A percentile compares a stretch with the other conserved stretches of the same genome.
phyloP scores from a whole-genome alignment of 2,888 invertebrate genomes.

The Rutpela maculata region DNA sequence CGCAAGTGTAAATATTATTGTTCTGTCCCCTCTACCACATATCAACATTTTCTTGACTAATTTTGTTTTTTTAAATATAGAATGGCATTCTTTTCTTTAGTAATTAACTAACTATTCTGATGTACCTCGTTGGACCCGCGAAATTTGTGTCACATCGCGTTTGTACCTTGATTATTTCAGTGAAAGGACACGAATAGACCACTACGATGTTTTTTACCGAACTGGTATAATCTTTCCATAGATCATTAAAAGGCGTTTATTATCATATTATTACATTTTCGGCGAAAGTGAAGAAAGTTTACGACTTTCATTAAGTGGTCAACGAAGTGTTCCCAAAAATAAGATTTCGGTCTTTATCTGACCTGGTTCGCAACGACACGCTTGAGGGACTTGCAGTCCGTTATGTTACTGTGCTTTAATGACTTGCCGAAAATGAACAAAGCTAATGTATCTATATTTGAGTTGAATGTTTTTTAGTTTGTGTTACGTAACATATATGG shows the following conservation, averaged over 20 bases:
- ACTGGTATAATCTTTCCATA: constrained; percentile 31
- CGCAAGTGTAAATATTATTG: no score
- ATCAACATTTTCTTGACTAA: no score
- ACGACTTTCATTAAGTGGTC: constrained; percentile 35
- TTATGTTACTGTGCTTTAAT: constrained; percentile 4
- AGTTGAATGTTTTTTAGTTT: not conserved
- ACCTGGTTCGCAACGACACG: constrained; percentile 7
- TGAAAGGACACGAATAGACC: not conserved
- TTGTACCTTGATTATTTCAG: not conserved
- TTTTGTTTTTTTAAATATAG: no score
- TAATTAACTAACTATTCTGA: not conserved
- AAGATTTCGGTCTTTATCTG: constrained; percentile 10
- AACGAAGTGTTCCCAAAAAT: constrained; percentile 16
- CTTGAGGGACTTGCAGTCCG: not conserved
- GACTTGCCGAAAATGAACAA: constrained; percentile 1
- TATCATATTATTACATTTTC: constrained; percentile 39
- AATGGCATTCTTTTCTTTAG: no score
- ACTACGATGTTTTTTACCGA: not conserved
- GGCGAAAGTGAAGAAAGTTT: constrained; percentile 49
- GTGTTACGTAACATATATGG: not conserved
- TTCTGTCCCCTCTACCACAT: no score
- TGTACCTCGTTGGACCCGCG: not conserved
- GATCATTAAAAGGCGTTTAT: constrained; percentile 21
- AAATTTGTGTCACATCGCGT: not conserved
- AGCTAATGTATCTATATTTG: not conserved